Evolutionary conservation across 2,113 vertebrate genomes (phyloP).

Genomic region (Varanus komodoensis): DNA sequence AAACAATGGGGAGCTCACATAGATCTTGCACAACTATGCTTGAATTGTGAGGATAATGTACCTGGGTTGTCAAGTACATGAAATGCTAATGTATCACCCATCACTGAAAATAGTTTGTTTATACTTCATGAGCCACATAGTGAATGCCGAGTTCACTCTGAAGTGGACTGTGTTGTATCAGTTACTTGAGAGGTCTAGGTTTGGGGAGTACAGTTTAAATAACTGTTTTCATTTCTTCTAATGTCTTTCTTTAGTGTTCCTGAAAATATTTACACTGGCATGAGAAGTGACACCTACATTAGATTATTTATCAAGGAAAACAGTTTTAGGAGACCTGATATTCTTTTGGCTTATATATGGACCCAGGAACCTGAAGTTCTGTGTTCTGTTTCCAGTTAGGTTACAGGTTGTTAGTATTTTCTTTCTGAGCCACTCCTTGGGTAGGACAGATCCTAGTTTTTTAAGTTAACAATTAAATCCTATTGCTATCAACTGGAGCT

Average conservation of each 20-base stretch:
- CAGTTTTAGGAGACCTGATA: conserved; percentile 25
- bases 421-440: conserved; percentile 12
- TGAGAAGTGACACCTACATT: conserved; percentile 4
- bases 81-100: conserved; percentile 59
- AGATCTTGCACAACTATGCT: background rate
- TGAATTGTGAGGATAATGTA: conserved; percentile 39
- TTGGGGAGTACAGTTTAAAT: conserved; percentile 58
- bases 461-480: conserved; percentile 4
- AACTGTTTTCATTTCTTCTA: conserved; percentile 57
- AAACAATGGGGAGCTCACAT: background rate
- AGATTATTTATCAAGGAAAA: conserved; percentile 37
- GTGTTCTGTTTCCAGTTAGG: conserved; percentile 8
- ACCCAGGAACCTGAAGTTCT: background rate
- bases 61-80: conserved; percentile 28
- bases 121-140: conserved; percentile 51
- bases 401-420: conserved; percentile 3
- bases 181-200: conserved; percentile 67
- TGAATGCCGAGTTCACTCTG: conserved; percentile 70
- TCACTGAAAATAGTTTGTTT: conserved; percentile 56
- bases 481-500: conserved; percentile 6
- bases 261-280: conserved; percentile 60
- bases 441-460: background rate
- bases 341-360: conserved; percentile 33
- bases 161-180: conserved; percentile 70
- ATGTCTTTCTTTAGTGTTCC: background rate